Base-by-base conservation (phyloP, 2,113 vertebrate species). In the Herpailurus yagouaroundi region DNA sequence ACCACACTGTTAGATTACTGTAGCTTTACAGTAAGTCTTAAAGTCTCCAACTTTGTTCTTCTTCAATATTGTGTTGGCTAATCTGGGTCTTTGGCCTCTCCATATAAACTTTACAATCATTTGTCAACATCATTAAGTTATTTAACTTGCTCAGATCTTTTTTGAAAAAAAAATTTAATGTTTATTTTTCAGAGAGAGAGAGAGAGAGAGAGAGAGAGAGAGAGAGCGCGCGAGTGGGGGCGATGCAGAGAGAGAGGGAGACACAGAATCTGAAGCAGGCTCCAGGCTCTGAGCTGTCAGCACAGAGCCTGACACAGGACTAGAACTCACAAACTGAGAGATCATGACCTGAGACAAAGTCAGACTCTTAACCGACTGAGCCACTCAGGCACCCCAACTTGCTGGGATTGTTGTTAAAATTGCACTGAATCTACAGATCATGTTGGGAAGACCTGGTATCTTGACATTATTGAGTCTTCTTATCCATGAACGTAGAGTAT, bases 201-300 rank as follows among this genome's bases (percentile, higher is more conserved):
- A 57, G 55, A 50, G 48, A 50, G 48, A 50, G 55, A 60, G 57
- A 23, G 57, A 60, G 57, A 60, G 21, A 60, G 19, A 60, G 52
- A 0, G 52, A 5, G n/a, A n/a, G n/a, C n/a, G 15, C 0, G 1
- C 4, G 52, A 55, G 15, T 16, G 15, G 52, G 52, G 16, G 15
- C 15, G 16, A 16, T 5, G 52, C 52, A 60, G 57, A 60, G 21
- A 60, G 7, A 23, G 57, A 60, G 21, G 21, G 21, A 60, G 21
- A 60, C 57, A 60, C 57, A 60, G 57, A 60, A 23, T 60, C 57
- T 8, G 7, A 60, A 60, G 21, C 21, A 25, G 19, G 21, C 8
- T 60, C 8, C 57, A 60, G 57, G 21, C 21, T 60, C 8, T 21
- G 18, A 60, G 57, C 57, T 60, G 19, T 60, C 57, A 60, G 21